A percentile compares a stretch with the other conserved stretches of the same genome.
Evolutionary conservation across 2,888 invertebrate species (phyloP).

Genomic region (Leptinotarsa rubiginosa): DNA sequence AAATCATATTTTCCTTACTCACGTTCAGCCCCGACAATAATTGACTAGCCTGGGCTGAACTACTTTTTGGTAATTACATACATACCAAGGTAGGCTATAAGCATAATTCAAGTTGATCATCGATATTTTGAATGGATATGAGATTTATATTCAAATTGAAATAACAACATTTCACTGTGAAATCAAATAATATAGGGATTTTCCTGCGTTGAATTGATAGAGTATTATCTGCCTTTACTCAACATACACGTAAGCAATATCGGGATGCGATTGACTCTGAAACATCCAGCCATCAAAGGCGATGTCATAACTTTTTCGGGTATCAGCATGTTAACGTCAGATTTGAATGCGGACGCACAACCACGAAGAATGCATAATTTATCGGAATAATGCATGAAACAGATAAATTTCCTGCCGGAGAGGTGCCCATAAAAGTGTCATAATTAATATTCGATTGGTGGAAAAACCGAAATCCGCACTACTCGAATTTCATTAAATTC

Average conservation of each 20-base stretch:
- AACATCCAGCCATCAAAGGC: neutral
- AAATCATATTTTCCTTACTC: too few species aligned
- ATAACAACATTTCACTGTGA: too few species aligned
- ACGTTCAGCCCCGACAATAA: too few species aligned
- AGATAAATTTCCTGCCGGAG: constrained; percentile 16
- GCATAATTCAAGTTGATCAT: too few species aligned
- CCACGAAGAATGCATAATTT: constrained; percentile 19
- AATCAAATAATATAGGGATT: too few species aligned
- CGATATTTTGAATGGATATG: too few species aligned
- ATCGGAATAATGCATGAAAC: constrained; percentile 15
- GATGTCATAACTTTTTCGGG: constrained; percentile 1
- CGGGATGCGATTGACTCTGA: neutral
- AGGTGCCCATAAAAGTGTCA: constrained; percentile 38
- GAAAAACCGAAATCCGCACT: constrained; percentile 39
- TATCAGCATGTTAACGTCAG: constrained; percentile 3
- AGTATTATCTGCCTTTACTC: too few species aligned
- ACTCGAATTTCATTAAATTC: constrained; percentile 44
- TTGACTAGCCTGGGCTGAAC: too few species aligned
- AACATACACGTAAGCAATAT: neutral
- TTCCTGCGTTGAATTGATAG: too few species aligned
- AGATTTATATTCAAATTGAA: too few species aligned
- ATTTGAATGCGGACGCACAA: constrained; percentile 6
- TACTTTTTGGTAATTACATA: too few species aligned
- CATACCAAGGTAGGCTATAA: too few species aligned
- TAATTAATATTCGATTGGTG: constrained; percentile 43